These are phyloP conservation scores for Poeciliopsis turneri DNA, from an alignment of 2,797 vertebrate genomes.

Conservation along the genomic window DNA sequence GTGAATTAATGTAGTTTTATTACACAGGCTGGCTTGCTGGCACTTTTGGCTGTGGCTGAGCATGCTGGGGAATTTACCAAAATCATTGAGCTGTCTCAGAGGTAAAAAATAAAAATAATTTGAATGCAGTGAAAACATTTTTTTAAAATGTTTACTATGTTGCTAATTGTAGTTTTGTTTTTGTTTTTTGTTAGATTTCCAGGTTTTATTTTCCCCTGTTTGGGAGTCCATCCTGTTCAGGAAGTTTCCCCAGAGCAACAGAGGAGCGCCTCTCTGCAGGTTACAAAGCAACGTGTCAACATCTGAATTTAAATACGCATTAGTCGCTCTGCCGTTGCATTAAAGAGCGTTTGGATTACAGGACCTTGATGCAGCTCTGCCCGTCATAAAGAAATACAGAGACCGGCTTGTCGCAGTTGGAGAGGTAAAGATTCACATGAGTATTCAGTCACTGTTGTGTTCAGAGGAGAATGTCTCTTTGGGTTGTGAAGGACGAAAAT, in stretches of 20 bases:
- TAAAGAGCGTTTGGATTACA: slow-evolving; percentile 48
- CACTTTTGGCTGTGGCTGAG: slow-evolving; percentile 90
- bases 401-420: slow-evolving; percentile 91
- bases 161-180: neutral
- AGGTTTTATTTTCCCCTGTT: slow-evolving; percentile 88
- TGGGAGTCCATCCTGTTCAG: slow-evolving; percentile 94
- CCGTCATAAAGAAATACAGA: slow-evolving; percentile 90
- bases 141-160: neutral
- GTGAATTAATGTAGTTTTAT: neutral
- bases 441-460: neutral
- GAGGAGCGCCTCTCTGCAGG: slow-evolving; percentile 85
- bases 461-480: neutral
- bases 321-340: neutral
- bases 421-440: slow-evolving; percentile 82
- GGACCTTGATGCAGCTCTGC: slow-evolving; percentile 93
- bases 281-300: slow-evolving; percentile 45
- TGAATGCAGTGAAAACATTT: neutral
- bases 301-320: neutral
- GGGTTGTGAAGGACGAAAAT: neutral
- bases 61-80: slow-evolving; percentile 89
- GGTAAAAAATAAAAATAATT: slow-evolving; percentile 68
- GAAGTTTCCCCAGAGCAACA: slow-evolving; percentile 77
- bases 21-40: slow-evolving; percentile 84
- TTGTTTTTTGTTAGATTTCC: slow-evolving; percentile 77
- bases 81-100: slow-evolving; percentile 88